phyloP scores from a whole-genome alignment of 2,888 invertebrate genomes.

The Fragum whitleyi region DNA sequence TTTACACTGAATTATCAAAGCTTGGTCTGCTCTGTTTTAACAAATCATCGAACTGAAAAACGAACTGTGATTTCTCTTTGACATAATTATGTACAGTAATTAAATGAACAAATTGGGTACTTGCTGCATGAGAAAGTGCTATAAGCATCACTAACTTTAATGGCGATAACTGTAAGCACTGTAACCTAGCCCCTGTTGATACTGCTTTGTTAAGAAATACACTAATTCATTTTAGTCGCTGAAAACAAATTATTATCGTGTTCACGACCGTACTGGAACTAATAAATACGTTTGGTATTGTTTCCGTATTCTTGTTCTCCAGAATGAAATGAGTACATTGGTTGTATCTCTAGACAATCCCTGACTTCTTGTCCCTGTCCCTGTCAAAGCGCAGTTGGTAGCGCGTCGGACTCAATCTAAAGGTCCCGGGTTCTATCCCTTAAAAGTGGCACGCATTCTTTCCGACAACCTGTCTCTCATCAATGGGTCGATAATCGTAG shows the following conservation, averaged over 20 bases:
- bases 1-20: slow-evolving; percentile 27
- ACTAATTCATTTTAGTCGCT: slow-evolving; percentile 33
- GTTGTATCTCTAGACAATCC: slow-evolving; percentile 27
- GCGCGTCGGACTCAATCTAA: too few relatives aligned
- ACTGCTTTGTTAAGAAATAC: slow-evolving; percentile 34
- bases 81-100: slow-evolving; percentile 32
- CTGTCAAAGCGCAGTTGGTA: slow-evolving; percentile 50
- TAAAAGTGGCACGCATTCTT: too few relatives aligned
- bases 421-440: too few relatives aligned
- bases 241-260: slow-evolving; percentile 14
- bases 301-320: slow-evolving; percentile 17
- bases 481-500: too few relatives aligned
- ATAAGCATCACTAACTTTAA: slow-evolving; percentile 54
- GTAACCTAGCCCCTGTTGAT: slow-evolving; percentile 30
- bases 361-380: slow-evolving; percentile 20
- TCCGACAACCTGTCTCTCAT: too few relatives aligned
- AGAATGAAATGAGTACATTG: slow-evolving; percentile 11
- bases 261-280: slow-evolving; percentile 31
- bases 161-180: slow-evolving; percentile 37
- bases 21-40: slow-evolving; percentile 57
- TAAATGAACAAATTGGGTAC: slow-evolving; percentile 38
- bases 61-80: slow-evolving; percentile 19
- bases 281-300: slow-evolving; percentile 38
- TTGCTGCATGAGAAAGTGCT: slow-evolving; percentile 34
- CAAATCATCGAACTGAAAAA: slow-evolving; percentile 35